Evolutionary conservation across 2,888 invertebrate species (phyloP).

Genomic region (Neria commutata): DNA sequence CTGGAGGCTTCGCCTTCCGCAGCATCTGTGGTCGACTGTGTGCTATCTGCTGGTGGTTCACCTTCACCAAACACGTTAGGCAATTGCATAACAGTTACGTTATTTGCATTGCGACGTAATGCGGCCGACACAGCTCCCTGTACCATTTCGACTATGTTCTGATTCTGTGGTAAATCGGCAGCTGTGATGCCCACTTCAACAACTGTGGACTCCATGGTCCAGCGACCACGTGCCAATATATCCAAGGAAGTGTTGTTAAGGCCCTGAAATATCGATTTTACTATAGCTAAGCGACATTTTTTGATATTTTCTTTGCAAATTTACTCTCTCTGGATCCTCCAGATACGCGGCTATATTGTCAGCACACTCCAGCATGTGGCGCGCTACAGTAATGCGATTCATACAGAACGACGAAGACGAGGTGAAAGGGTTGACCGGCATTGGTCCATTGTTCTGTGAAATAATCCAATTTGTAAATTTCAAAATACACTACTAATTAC

Average conservation of each 20-base stretch:
- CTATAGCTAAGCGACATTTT: background rate
- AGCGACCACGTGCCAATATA: slow-evolving; percentile 61
- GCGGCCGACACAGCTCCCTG: slow-evolving; percentile 61
- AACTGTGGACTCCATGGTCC: slow-evolving; percentile 63
- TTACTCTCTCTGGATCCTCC: slow-evolving; percentile 59
- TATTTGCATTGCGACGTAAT: slow-evolving; percentile 55
- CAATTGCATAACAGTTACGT: slow-evolving; percentile 59
- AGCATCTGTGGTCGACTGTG: no score
- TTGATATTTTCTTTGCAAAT: slow-evolving; percentile 2
- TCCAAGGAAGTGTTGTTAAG: slow-evolving; percentile 60
- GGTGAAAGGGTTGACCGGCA: slow-evolving; percentile 54
- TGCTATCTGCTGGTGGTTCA: slow-evolving; percentile 6
- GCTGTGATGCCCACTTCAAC: slow-evolving; percentile 62
- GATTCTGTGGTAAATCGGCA: slow-evolving; percentile 57
- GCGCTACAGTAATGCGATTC: slow-evolving; percentile 61
- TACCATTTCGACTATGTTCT: slow-evolving; percentile 60
- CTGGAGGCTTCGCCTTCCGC: slow-evolving; percentile 24
- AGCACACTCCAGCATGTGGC: slow-evolving; percentile 61
- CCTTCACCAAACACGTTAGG: slow-evolving; percentile 51
- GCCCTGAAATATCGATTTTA: slow-evolving; percentile 41
- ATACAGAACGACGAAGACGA: slow-evolving; percentile 61
- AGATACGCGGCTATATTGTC: slow-evolving; percentile 61
- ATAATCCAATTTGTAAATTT: slow-evolving; percentile 7
- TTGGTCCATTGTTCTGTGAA: slow-evolving; percentile 42
- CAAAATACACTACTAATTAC: background rate